Evolutionary conservation across 2,888 invertebrate genomes (phyloP), one percentile per base, ranked within the genome.

Genomic region (Eulithis testata): DNA sequence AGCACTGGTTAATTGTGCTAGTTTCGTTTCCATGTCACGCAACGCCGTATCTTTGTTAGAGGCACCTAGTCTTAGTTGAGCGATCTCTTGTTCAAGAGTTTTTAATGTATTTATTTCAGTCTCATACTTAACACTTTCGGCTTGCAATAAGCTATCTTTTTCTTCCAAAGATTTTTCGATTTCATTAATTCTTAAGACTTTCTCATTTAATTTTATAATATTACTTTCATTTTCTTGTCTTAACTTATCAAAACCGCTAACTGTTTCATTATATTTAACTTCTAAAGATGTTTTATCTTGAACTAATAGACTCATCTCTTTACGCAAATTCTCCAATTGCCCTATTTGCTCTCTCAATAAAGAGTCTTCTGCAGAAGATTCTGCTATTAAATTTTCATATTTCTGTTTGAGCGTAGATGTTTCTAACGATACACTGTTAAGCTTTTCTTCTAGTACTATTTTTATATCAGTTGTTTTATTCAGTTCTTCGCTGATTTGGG

Each of bases 371-470:
- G 87, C 83, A 3, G 88, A 84, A 60, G 89, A 87, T 78, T 90
- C 90, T 61, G 89, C 85, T 72, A 88, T 82, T 70, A 93, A 82
- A 65, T 74, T 85, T 73, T 93, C 91, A 74, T 91, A 86, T 76
- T 89, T 88, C 74, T 92, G 93, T 78, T 89, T 90, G 9, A 93
- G 74, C 36, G 82, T 77, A 50, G 86, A 82, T 2, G 81, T 77
- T 79, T 93, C 93, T 68, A 88, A 76, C 50, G 81, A 76, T 37
- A 81, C 80, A 63, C 81, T 88, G 76, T 85, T 90, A n/a, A 94
- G 72, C 69, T 90, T 85, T 65, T 93, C 93, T 80, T 94, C 94
- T 47, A 94, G 70, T 51, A 86, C 85, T 63, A 90, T 87, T 78
- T 93, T 94, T 53, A 73, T 83, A 66, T 93, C 91, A 60, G 84